Evolutionary conservation across 2,888 invertebrate species (phyloP), one percentile per base, ranked within the genome.

Genomic region (Parnassius apollo): DNA sequence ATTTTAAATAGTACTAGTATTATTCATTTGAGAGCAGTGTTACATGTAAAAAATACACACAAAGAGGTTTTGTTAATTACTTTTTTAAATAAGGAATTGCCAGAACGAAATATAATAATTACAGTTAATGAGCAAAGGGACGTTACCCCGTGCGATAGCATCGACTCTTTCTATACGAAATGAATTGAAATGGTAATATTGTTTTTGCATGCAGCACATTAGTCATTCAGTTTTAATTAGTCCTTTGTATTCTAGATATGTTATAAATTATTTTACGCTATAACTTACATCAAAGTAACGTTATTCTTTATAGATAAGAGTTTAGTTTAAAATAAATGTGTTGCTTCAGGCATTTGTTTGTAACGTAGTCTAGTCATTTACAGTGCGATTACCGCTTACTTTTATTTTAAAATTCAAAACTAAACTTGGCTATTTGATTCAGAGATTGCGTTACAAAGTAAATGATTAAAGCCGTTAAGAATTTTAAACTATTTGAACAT

Each of bases 141-240:
- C 83, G 82, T 78, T 82, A 80, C 74, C 73, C 73, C 57, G 49
- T 45, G 59, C 68, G 84, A 83, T 85, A 82, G 51, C 72, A 85
- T 82, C 84, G 64, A 64, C 65, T 66, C 75, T 80, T 81, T 81
- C 78, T 79, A 78, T 79, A 73, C 72, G 76, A 78, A 81, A 81
- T 81, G 77, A 82, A 78, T 81, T 80, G 77, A 81, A 80, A 82
- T 79, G 77, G 79, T 80, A 81, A 82, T 80, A 79, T 75, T 75
- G 76, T 75, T 71, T 73, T 76, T 75, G 76, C 76, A 81, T 76
- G 76, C 71, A 66, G 65, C 63, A 69, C 71, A 76, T 81, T 78
- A 77, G 74, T 78, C 78, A 78, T 78, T 72, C 72, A 64, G 65
- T 68, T 68, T 69, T 68, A 69, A 71, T 69, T 60, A 60, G 46